Conservation (phyloP, 64 coral and sea anemone species). For the Stichodactyla mertensii region DNA sequence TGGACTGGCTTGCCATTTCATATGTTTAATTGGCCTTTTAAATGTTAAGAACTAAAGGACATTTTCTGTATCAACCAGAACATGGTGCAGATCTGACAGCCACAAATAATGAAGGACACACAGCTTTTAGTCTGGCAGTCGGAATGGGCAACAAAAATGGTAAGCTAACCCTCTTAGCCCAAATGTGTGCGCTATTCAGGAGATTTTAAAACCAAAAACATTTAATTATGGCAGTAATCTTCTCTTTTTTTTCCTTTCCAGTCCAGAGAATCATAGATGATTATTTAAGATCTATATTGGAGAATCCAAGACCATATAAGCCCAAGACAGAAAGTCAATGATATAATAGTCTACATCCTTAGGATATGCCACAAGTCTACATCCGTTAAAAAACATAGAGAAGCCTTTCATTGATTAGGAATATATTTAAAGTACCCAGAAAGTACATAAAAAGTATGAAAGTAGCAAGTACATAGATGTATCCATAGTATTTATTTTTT, state of each 20-base stretch:
- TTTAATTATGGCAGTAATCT: too few relatives aligned
- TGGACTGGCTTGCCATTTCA: too few relatives aligned
- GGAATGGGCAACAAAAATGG: conserved; percentile 94
- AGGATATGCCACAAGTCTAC: too few relatives aligned
- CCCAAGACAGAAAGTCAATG: not conserved
- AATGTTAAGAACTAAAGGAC: too few relatives aligned
- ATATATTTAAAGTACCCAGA: too few relatives aligned
- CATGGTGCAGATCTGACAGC: conserved; percentile 91
- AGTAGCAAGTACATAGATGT: too few relatives aligned
- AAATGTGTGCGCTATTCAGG: not conserved
- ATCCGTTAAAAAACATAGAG: too few relatives aligned
- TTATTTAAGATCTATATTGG: conserved; percentile 56
- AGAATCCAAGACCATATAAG: not conserved
- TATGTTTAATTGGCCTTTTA: too few relatives aligned
- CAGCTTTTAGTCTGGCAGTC: conserved; percentile 70
- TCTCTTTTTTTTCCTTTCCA: not conserved
- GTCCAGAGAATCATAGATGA: conserved; percentile 68
- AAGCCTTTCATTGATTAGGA: too few relatives aligned
- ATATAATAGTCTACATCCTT: not conserved
- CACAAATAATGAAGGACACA: conserved; percentile 87
- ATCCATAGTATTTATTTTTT: not conserved
- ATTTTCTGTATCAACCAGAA: conserved; percentile 30
- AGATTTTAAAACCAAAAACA: not conserved
- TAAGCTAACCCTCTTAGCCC: not conserved
- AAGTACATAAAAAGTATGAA: too few relatives aligned